Evolutionary conservation across 2,888 invertebrate species (phyloP).

Genomic region (Tetragnatha montana): DNA sequence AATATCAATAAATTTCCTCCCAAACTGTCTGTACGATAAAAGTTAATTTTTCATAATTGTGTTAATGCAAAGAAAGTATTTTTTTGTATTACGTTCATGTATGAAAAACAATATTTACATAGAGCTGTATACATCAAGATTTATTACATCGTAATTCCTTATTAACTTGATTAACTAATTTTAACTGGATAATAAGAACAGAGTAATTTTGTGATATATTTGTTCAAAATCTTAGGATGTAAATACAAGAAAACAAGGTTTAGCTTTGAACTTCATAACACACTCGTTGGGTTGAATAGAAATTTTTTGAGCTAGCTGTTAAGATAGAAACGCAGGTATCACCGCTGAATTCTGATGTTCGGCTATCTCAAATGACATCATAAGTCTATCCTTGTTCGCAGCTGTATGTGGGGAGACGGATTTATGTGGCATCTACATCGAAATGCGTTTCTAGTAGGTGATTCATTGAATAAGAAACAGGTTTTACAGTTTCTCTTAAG

Average conservation of each 20-base stretch:
- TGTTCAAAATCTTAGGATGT: too few species aligned
- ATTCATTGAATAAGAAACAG: background rate
- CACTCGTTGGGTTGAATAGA: background rate
- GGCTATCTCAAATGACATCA: background rate
- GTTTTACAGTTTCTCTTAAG: background rate
- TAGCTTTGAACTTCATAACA: background rate
- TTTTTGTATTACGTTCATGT: too few species aligned
- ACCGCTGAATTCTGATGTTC: background rate
- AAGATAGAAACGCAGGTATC: background rate
- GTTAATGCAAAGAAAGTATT: too few species aligned
- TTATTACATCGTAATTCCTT: too few species aligned
- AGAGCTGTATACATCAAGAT: too few species aligned
- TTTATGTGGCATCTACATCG: background rate
- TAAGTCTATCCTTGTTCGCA: background rate
- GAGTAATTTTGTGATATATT: too few species aligned
- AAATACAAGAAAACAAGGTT: background rate
- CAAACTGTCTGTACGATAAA: too few species aligned
- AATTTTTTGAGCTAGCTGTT: background rate
- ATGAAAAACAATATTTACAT: too few species aligned
- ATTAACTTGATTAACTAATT: too few species aligned
- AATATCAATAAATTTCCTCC: too few species aligned
- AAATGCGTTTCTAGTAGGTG: background rate
- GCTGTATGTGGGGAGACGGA: background rate
- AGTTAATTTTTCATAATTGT: too few species aligned
- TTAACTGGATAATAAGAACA: too few species aligned